Base-by-base conservation (phyloP, 2,113 vertebrate species). In the Prunella fulvescens region DNA sequence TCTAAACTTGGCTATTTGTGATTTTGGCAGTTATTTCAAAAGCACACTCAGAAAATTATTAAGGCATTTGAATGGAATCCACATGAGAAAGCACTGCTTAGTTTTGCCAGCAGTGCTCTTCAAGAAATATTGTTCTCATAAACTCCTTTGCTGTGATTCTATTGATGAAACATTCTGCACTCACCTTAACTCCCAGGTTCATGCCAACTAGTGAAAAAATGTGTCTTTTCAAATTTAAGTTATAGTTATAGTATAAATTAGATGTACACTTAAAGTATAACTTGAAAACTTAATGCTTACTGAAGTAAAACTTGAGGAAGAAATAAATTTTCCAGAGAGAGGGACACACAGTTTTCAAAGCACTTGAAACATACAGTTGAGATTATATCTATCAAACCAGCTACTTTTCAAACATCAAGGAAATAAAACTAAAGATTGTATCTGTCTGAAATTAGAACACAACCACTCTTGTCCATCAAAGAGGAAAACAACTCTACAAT, bases 1-100 rank as follows among this genome's bases (percentile, higher is more conserved):
- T 83, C 56, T 93, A 97, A 95, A 92, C 74, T 87, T 95, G 81
- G 82, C 24, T 87, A 48, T 86, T 83, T 74, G n/a, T 90, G 74
- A 95, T 90, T 94, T 86, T 89, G 71, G 72, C 82, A 88, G 20
- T 86, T 94, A 87, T 48, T 77, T 88, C 44, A 91, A 82, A 97
- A 79, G 53, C 87, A 96, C 61, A 86, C 72, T 57, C 44, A 79
- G 78, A 92, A 95, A 86, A 85, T 81, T 56, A 87, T 78, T 84
- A 86, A 58, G 40, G 47, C 56, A 72, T 79, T 94, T 95, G 82
- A 84, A 84, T 73, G 57, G 37, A 96, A 96, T 25, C 12, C 61
- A 82, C 69, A 74, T n/a, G 51, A 81, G 70, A 93, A 56, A 35
- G 5, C 13, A 73, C 40, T 0, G 0, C 15, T 81, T 89, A n/a